phyloP scores from a whole-genome alignment of 1,140 invertebrate genomes.

The Armadillidium nasatum region DNA sequence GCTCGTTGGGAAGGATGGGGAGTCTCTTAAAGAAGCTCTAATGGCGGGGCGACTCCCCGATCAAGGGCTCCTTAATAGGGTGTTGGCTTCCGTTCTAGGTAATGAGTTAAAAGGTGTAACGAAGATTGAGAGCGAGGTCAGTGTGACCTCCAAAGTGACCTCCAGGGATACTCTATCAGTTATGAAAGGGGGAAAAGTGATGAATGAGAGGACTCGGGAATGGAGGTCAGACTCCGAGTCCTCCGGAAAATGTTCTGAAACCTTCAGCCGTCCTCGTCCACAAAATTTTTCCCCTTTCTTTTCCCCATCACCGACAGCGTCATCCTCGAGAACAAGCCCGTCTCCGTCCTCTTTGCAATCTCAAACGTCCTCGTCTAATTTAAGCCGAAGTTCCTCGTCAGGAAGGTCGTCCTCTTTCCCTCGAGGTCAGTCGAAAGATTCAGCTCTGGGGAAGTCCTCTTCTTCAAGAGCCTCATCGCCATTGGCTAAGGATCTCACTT shows the following conservation, averaged over 20 bases:
- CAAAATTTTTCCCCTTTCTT: conserved; percentile 25
- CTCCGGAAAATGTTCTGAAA: background rate
- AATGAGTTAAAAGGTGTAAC: conserved; percentile 37
- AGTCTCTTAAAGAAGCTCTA: conserved; percentile 64
- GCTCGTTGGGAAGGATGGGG: conserved; percentile 64
- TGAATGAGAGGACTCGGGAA: conserved; percentile 66
- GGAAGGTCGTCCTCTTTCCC: background rate
- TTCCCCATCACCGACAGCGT: conserved; percentile 4
- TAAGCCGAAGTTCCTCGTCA: conserved; percentile 26
- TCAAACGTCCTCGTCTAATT: background rate
- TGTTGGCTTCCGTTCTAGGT: conserved; percentile 53
- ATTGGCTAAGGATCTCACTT: background rate
- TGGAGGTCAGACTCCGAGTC: background rate
- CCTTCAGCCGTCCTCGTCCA: conserved; percentile 23
- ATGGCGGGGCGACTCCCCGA: conserved; percentile 63
- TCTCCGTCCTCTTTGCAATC: conserved; percentile 26
- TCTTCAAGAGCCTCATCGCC: background rate
- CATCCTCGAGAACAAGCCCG: conserved; percentile 21
- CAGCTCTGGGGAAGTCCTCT: background rate
- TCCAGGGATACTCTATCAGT: conserved; percentile 70
- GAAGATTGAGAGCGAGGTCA: conserved; percentile 63
- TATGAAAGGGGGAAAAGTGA: conserved; percentile 61
- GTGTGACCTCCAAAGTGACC: conserved; percentile 66
- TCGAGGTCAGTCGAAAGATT: background rate
- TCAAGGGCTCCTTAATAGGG: conserved; percentile 66